Evolutionary conservation across 2,797 vertebrate species (phyloP).

Genomic region (Spheniscus humboldti): DNA sequence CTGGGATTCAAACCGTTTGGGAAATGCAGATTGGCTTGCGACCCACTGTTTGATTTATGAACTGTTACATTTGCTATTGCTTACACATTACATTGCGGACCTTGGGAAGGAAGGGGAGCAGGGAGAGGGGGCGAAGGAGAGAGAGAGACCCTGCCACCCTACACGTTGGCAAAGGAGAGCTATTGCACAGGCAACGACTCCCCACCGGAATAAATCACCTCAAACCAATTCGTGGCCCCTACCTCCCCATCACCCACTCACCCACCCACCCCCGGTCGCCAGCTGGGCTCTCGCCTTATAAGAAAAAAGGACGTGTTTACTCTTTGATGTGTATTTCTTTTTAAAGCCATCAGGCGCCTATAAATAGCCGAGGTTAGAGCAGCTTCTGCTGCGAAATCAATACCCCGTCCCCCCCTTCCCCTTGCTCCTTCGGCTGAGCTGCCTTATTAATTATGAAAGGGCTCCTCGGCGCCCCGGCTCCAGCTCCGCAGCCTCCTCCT

Average conservation of each 20-base stretch:
- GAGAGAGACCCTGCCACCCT: neutral
- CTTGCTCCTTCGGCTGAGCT: slow-evolving; percentile 60
- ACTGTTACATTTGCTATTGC: slow-evolving; percentile 58
- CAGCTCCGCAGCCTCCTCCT: slow-evolving; percentile 43
- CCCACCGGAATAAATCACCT: neutral
- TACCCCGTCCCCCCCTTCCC: slow-evolving; percentile 52
- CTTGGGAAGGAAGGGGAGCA: neutral
- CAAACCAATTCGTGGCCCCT: neutral
- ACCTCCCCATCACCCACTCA: neutral
- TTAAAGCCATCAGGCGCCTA: slow-evolving; percentile 57
- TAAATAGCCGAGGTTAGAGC: slow-evolving; percentile 70
- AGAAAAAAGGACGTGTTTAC: slow-evolving; percentile 18
- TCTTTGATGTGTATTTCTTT: slow-evolving; percentile 51
- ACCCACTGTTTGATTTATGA: slow-evolving; percentile 73
- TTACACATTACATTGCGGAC: slow-evolving; percentile 71
- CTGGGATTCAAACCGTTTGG: slow-evolving; percentile 66
- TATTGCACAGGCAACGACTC: neutral
- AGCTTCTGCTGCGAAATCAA: slow-evolving; percentile 68
- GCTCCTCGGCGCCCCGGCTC: slow-evolving; percentile 53
- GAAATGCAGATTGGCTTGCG: slow-evolving; percentile 67
- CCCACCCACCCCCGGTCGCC: neutral
- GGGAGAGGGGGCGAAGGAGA: neutral
- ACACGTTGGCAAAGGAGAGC: neutral
- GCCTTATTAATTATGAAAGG: slow-evolving; percentile 81
- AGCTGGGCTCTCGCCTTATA: neutral